phyloP scores from a whole-genome alignment of 2,888 invertebrate species.

The Phragmatobia fuliginosa region DNA sequence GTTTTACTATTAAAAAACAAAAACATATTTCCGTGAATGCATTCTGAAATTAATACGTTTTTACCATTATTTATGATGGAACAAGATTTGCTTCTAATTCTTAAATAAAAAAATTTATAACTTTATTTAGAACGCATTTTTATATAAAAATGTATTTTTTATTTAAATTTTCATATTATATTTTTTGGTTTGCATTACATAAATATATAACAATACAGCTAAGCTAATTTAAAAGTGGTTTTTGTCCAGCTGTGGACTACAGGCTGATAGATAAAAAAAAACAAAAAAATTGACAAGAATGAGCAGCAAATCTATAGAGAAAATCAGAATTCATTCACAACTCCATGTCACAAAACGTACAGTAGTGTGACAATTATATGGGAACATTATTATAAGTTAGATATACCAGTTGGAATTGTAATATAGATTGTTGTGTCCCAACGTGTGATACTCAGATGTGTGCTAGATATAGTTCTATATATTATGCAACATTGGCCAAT shows the following conservation, averaged over 20 bases:
- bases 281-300: not conserved
- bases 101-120: not conserved
- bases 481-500: constrained; percentile 41
- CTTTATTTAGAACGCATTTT: not conserved
- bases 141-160: not conserved
- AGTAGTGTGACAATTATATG: constrained; percentile 44
- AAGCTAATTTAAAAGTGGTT: not conserved
- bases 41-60: constrained; percentile 27
- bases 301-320: constrained; percentile 19
- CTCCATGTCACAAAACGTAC: constrained; percentile 48
- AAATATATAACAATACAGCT: not conserved
- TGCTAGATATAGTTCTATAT: constrained; percentile 62
- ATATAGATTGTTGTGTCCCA: constrained; percentile 48
- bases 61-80: not conserved
- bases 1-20: constrained; percentile 42
- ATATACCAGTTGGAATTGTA: constrained; percentile 57
- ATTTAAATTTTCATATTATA: not conserved
- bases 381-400: constrained; percentile 49
- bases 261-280: not conserved
- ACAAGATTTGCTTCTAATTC: constrained; percentile 13
- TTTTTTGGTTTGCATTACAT: not conserved
- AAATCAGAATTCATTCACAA: constrained; percentile 37
- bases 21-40: constrained; percentile 34
- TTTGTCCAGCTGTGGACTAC: not conserved
- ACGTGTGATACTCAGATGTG: constrained; percentile 70